A percentile compares a stretch with the other conserved stretches of the same genome.
Conservation (phyloP, 1,140 invertebrate genomes). For the Pristionchus pacificus region DNA sequence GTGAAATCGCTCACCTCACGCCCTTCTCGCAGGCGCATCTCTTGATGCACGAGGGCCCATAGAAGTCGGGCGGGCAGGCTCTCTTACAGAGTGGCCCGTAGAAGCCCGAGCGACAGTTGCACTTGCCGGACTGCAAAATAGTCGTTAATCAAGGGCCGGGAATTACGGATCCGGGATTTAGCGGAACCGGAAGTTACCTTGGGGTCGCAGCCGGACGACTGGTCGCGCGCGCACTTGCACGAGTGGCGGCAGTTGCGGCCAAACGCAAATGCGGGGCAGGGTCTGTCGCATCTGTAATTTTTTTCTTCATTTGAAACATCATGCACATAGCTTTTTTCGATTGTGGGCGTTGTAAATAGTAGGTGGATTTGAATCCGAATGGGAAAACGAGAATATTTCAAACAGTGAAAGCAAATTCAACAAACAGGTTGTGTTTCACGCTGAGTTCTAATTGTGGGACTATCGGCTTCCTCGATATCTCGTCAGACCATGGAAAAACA, state of each 20-base stretch:
- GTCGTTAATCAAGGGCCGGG: neutral
- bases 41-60: constrained; percentile 73
- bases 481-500: no score
- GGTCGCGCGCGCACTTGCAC: constrained; percentile 44
- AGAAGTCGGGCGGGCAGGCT: constrained; percentile 46
- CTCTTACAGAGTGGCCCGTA: constrained; percentile 46
- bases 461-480: no score
- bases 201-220: constrained; percentile 61
- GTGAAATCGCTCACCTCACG: constrained; percentile 8
- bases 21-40: constrained; percentile 76
- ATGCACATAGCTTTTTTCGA: no score
- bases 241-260: constrained; percentile 44
- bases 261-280: constrained; percentile 45
- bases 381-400: no score
- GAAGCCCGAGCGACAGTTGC: constrained; percentile 73
- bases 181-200: constrained; percentile 63
- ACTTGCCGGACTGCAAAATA: constrained; percentile 69
- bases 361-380: no score
- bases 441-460: no score
- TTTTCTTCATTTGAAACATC: no score
- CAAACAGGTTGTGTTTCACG: no score
- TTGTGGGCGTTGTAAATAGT: no score
- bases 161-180: no score
- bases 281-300: constrained; percentile 65
- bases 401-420: no score